Percentiles rank a stretch among this genome's conserved stretches.
Evolutionary conservation across 2,113 vertebrate species (phyloP).

Genomic region (Megaceryle maxima): DNA sequence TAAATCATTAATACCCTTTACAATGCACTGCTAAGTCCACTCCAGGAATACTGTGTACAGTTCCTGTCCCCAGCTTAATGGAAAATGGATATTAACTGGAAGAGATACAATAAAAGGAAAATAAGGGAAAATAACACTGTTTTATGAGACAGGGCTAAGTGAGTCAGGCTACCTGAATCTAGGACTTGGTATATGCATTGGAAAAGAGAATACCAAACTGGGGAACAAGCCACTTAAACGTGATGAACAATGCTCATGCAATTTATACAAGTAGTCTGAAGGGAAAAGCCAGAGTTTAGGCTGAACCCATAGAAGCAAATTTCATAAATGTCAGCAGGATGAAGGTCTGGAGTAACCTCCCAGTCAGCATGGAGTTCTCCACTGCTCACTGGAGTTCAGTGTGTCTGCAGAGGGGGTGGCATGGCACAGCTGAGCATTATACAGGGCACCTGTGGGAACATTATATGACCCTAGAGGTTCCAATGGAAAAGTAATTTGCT

Average conservation of each 20-base stretch:
- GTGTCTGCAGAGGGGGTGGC: background rate
- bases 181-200: background rate
- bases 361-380: background rate
- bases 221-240: background rate
- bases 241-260: background rate
- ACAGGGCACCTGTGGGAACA: background rate
- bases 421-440: background rate
- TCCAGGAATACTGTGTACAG: background rate
- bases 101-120: background rate
- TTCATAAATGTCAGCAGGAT: background rate
- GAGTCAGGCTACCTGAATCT: background rate
- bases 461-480: background rate
- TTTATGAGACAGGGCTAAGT: background rate
- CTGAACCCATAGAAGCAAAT: background rate
- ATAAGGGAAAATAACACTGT: background rate
- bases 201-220: background rate
- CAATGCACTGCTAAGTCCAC: background rate
- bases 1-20: background rate
- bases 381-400: fast-evolving
- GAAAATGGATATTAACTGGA: background rate
- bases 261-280: background rate
- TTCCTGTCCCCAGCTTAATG: background rate
- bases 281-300: background rate
- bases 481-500: background rate
- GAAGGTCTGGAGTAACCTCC: background rate